These are phyloP conservation scores for Aethina tumida DNA, from an alignment of 1,140 invertebrate species.

Conservation along the genomic window DNA sequence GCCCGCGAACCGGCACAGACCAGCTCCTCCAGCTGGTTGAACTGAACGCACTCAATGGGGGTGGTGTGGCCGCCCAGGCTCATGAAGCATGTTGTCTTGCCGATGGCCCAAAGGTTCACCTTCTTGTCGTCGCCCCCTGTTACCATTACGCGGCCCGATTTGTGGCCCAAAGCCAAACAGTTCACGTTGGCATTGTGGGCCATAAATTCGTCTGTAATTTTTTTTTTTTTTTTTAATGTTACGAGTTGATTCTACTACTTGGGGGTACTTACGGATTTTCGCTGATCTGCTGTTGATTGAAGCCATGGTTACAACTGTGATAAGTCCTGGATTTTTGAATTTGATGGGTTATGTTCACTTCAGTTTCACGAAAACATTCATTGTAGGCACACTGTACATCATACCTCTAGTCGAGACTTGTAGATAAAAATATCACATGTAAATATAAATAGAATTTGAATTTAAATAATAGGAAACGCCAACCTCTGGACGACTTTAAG, in stretches of 20 bases:
- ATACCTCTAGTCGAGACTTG: conserved; percentile 1
- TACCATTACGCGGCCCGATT: conserved; percentile 85
- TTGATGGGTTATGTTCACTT: conserved; percentile 19
- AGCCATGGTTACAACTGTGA: conserved; percentile 38
- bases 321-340: conserved; percentile 12
- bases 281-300: conserved; percentile 49
- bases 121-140: conserved; percentile 96
- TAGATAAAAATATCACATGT: conserved; percentile 13
- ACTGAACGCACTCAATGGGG: conserved; percentile 87
- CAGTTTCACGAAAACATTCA: conserved; percentile 19
- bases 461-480: conserved; percentile 10
- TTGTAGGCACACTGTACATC: conserved; percentile 12
- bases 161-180: conserved; percentile 81
- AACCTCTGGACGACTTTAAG: conserved; percentile 7
- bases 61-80: conserved; percentile 88
- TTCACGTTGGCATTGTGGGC: conserved; percentile 85
- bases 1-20: conserved; percentile 90
- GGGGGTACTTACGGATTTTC: conserved; percentile 45
- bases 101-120: conserved; percentile 95
- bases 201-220: conserved; percentile 73
- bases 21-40: conserved; percentile 88
- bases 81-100: conserved; percentile 92
- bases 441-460: conserved; percentile 10
- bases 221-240: conserved; percentile 7
- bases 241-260: conserved; percentile 1